Evolutionary conservation across 2,113 vertebrate species (phyloP), one percentile per base, ranked within the genome.

Genomic region (Seriola aureovittata): DNA sequence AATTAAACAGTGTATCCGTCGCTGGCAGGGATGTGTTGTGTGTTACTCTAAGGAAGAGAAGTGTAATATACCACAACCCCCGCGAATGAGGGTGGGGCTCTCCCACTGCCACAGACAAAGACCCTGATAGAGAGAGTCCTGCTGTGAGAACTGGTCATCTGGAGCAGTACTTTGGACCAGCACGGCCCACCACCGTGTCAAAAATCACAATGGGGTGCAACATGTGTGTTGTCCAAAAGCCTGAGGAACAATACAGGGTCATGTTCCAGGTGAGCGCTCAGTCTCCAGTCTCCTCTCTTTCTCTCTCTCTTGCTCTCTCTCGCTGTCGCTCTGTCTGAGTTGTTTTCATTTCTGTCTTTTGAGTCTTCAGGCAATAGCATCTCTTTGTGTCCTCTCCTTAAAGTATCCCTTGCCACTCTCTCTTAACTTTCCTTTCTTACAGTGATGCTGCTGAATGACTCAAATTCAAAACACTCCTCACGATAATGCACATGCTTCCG

Each of bases 141-240:
- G 75, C 70, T 64, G 60, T 85, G 71, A 92, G 73, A 82, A n/a
- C 46, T 71, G 80, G 60, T 78, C 75, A 77, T 71, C 73, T 55
- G 71, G 54, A 71, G 57, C 76, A 55, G 54, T 14, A 19, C 19
- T 76, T 29, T 85, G 77, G 76, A 90, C 73, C 76, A 8, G 67
- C 60, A 65, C 52, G 52, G 80, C 77, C 66, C 60, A 3, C 34
- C 80, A 50, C 73, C 19, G 52, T 29, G 55, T 84, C 66, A 9
- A 42, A 23, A 71, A 82, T 66, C 88, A 90, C 90, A 79, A 98
- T 98, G 97, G 97, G 97, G 86, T 98, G 97, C 91, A 97, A 97
- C 95, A 97, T 98, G 97, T 98, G 97, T 88, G 96, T 98, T 92
- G 96, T 97, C 78, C 96, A 96, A 89, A 96, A 97, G 75, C 96